Conservation (phyloP, 1,140 invertebrate species). For the Drosophila repleta region DNA sequence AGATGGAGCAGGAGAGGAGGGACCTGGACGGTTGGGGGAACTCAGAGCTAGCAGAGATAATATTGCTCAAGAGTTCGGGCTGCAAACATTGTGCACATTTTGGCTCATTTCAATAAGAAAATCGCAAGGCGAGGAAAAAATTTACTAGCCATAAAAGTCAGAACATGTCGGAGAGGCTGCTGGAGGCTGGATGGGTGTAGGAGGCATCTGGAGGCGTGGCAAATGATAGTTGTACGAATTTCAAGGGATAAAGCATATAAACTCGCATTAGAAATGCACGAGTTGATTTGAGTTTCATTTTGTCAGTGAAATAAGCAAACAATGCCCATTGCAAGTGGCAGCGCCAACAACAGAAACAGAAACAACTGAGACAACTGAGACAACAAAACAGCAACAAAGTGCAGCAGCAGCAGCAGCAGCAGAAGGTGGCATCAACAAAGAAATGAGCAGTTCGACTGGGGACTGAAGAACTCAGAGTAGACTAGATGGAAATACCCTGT, state of each 20-base stretch:
- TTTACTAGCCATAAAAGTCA: slow-evolving; percentile 67
- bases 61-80: slow-evolving; percentile 38
- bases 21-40: not conserved
- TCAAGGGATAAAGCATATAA: slow-evolving; percentile 67
- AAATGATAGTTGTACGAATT: slow-evolving; percentile 46
- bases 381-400: slow-evolving; percentile 49
- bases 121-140: slow-evolving; percentile 58
- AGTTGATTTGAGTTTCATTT: slow-evolving; percentile 82
- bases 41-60: slow-evolving; percentile 35
- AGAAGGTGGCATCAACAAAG: slow-evolving; percentile 38
- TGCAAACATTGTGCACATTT: slow-evolving; percentile 71
- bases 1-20: not conserved
- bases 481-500: not conserved
- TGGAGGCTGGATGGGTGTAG: not conserved
- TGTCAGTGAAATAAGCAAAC: slow-evolving; percentile 72
- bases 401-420: too few species aligned
- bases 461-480: not conserved
- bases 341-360: slow-evolving; percentile 8
- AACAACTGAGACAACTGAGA: slow-evolving; percentile 12
- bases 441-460: not conserved
- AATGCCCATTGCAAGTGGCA: slow-evolving; percentile 62
- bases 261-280: slow-evolving; percentile 83
- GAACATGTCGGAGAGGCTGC: slow-evolving; percentile 44
- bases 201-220: not conserved
- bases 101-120: slow-evolving; percentile 78